phyloP scores from a whole-genome alignment of 2,113 vertebrate species.

The Vidua macroura region DNA sequence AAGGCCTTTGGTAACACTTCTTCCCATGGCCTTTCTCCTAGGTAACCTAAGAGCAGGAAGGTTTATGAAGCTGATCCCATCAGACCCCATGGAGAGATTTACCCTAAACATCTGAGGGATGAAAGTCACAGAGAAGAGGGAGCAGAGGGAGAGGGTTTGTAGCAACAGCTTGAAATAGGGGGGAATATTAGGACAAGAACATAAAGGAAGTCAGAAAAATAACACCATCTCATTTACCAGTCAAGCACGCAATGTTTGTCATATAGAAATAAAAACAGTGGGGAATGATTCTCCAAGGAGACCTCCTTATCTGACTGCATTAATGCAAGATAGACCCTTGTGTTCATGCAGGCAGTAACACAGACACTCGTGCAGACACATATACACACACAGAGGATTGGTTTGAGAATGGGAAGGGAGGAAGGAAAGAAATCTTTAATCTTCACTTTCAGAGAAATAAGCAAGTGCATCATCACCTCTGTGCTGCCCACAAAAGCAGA shows the following conservation, averaged over 20 bases:
- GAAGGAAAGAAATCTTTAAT: slow-evolving; percentile 12
- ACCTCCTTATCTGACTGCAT: slow-evolving; percentile 43
- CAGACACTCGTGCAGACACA: background rate
- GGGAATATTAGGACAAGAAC: slow-evolving; percentile 25
- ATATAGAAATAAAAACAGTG: slow-evolving; percentile 53
- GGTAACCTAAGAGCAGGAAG: slow-evolving; percentile 33
- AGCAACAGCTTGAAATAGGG: slow-evolving; percentile 40
- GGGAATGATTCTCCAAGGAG: slow-evolving; percentile 26
- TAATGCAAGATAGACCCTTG: slow-evolving; percentile 30
- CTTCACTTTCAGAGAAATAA: background rate
- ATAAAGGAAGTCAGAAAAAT: slow-evolving; percentile 22
- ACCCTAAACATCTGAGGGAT: slow-evolving; percentile 61
- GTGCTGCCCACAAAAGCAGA: background rate
- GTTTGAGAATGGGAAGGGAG: background rate
- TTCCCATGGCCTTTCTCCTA: slow-evolving; percentile 52
- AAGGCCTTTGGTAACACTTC: slow-evolving; percentile 13
- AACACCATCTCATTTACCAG: slow-evolving; percentile 54
- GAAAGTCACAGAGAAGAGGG: background rate
- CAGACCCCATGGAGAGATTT: slow-evolving; percentile 11
- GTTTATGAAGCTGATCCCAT: slow-evolving; percentile 45
- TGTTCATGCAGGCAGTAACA: background rate
- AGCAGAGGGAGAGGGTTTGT: background rate
- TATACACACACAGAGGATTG: background rate
- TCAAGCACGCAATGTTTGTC: slow-evolving; percentile 37
- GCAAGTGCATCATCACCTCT: background rate